Conservation (phyloP, 92 coral and sea anemone genomes). For the Blastomussa wellsi region DNA sequence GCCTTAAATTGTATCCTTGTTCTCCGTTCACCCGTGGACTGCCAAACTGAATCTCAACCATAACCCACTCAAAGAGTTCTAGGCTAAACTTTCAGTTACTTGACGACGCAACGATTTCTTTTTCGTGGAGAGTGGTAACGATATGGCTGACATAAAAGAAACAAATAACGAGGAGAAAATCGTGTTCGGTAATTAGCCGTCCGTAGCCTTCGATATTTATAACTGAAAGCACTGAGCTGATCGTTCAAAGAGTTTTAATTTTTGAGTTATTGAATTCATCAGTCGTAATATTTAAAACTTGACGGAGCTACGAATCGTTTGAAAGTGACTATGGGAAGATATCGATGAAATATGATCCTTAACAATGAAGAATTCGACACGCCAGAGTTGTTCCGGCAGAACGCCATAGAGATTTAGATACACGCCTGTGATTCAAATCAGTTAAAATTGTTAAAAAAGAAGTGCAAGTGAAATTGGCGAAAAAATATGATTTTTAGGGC, state of each 20-base stretch:
- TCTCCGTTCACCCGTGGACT: background rate
- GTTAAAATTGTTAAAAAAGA: background rate
- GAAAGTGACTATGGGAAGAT: slow-evolving; percentile 4
- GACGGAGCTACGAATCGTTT: background rate
- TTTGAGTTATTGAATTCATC: background rate
- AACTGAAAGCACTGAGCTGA: too few relatives aligned
- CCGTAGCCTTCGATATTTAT: too few relatives aligned
- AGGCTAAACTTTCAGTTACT: background rate
- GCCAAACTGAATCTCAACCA: background rate
- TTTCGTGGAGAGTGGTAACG: background rate
- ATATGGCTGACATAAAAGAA: too few relatives aligned
- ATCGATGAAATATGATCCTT: slow-evolving; percentile 1
- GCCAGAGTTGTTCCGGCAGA: background rate
- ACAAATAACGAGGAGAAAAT: too few relatives aligned
- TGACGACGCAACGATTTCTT: background rate
- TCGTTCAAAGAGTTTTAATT: too few relatives aligned
- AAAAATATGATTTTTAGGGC: too few relatives aligned
- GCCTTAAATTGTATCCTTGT: background rate
- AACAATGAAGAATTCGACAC: background rate
- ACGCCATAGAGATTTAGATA: background rate
- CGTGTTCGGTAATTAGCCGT: too few relatives aligned
- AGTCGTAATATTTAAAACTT: background rate
- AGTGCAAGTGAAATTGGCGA: background rate
- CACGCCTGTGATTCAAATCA: background rate
- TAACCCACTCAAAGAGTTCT: background rate